Conservation (phyloP, 1,140 invertebrate species). For the Apis laboriosa region DNA sequence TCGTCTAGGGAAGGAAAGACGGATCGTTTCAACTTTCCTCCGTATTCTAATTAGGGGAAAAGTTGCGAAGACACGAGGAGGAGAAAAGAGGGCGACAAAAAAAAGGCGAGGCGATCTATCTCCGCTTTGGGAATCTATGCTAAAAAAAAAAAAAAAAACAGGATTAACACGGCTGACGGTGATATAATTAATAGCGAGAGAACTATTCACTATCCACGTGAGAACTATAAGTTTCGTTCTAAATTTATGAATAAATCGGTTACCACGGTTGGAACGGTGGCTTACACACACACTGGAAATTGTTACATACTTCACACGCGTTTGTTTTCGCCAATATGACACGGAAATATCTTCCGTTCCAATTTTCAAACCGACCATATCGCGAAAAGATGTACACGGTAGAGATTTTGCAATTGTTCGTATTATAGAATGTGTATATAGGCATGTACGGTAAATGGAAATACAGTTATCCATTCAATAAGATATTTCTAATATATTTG, state of each 20-base stretch:
- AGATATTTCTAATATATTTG: no score
- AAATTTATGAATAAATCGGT: constrained; percentile 41
- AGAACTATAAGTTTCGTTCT: constrained; percentile 46
- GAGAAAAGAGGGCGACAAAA: constrained; percentile 2
- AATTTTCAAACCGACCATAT: not conserved
- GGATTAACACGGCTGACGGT: constrained; percentile 1
- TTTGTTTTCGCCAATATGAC: not conserved
- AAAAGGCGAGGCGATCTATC: no score
- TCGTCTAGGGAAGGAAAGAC: not conserved
- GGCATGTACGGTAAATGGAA: not conserved
- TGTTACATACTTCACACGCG: constrained; percentile 20
- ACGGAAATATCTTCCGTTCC: not conserved
- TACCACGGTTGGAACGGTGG: constrained; percentile 32
- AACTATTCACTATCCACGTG: constrained; percentile 14
- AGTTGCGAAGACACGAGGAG: constrained; percentile 5
- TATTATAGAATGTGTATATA: not conserved
- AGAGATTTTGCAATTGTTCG: not conserved
- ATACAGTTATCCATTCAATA: no score
- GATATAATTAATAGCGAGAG: constrained; percentile 38
- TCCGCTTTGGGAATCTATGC: constrained; percentile 24
- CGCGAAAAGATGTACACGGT: not conserved
- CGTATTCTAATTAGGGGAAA: constrained; percentile 50
- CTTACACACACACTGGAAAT: not conserved
- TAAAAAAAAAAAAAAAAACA: constrained; percentile 2
- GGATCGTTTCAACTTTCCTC: constrained; percentile 6